Base-by-base conservation (phyloP, 2,797 vertebrate genomes). In the Sebastes steindachneri region DNA sequence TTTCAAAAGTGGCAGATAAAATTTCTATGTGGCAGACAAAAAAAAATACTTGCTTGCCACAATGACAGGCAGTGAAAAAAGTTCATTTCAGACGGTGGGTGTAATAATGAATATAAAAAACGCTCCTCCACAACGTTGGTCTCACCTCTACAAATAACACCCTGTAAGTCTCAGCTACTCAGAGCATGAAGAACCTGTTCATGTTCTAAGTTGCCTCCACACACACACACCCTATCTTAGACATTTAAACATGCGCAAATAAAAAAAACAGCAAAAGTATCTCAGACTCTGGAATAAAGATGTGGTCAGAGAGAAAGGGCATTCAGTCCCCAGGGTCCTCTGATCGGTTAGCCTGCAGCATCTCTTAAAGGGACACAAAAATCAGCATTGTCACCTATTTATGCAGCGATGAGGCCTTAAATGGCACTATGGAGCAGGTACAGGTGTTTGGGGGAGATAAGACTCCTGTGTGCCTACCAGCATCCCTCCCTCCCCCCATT, bases 301-400 rank as follows among this genome's bases (percentile, higher is more conserved):
- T 41, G 74, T 37, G 70, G 12, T 41, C 53, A 51, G 53, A 64
- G 37, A 55, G 67, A 69, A 76, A 83, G 63, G 66, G 54, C 33
- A 28, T 37, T 51, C 19, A 71, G 8, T 86, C 76, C 81, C 78
- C 28, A 10, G 63, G 41, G 76, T 19, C 19, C 45, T 67, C 75
- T 80, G 68, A 85, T 87, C 77, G 4, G 19, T 68, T 65, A 53
- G 80, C 84, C 88, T 71, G 78, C 86, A 85, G 88, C 75, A 72
- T 87, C 85, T 80, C 57, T 85, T 93, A 83, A 92, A 90, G 86
- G 82, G 84, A 94, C 95, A 94, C 95, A 86, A 94, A 71, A 79
- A 79, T 82, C 80, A 26, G 87, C 91, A 93, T 94, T 96, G 95
- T 96, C 93, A 91, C 90, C 90, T 79, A 91, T 93, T 96, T 95